These are phyloP conservation scores for Cheumatopsyche charites DNA, from an alignment of 1,140 invertebrate species.

Conservation along the genomic window DNA sequence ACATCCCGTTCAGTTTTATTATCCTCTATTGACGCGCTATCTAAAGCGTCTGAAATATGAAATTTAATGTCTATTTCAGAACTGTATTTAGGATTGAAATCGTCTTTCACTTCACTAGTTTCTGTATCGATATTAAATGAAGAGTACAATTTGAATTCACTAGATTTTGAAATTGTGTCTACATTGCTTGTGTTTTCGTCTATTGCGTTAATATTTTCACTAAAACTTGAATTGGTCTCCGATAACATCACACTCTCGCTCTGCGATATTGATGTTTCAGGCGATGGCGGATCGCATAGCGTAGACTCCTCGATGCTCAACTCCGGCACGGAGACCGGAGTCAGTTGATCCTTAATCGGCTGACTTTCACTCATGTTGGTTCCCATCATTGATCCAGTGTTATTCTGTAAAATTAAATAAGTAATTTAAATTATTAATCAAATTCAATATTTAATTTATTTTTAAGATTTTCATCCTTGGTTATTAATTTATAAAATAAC, in stretches of 20 bases:
- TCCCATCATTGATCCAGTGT: constrained; percentile 32
- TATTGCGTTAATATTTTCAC: constrained; percentile 33
- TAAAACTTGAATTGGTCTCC: constrained; percentile 3
- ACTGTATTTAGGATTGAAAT: constrained; percentile 27
- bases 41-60: constrained; percentile 52
- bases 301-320: constrained; percentile 13
- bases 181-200: constrained; percentile 32
- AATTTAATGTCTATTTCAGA: constrained; percentile 31
- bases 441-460: background rate
- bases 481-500: background rate
- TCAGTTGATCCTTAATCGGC: constrained; percentile 34
- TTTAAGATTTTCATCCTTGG: background rate
- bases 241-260: background rate
- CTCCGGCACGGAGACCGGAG: constrained; percentile 7
- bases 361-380: constrained; percentile 47
- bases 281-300: constrained; percentile 16
- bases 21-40: constrained; percentile 57
- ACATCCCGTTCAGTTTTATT: constrained; percentile 60
- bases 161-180: constrained; percentile 33
- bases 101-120: constrained; percentile 6
- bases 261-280: background rate
- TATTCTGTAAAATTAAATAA: constrained; percentile 3
- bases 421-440: background rate
- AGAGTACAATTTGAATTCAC: constrained; percentile 41
- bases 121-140: constrained; percentile 30